These are phyloP conservation scores for Haemorhous mexicanus DNA, from an alignment of 2,113 vertebrate genomes.

Conservation along the genomic window DNA sequence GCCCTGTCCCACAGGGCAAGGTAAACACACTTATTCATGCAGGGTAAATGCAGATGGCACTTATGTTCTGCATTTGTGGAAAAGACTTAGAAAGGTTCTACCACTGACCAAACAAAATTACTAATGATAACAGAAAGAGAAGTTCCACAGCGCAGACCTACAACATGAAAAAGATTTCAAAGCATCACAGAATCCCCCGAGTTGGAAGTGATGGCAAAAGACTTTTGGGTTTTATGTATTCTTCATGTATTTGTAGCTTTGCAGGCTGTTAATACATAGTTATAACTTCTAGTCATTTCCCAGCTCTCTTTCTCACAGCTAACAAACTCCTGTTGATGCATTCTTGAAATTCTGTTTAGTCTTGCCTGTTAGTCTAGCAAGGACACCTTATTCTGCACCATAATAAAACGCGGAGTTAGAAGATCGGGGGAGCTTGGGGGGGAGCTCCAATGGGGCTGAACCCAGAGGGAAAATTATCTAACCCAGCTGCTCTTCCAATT, in stretches of 20 bases:
- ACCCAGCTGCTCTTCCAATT: not conserved
- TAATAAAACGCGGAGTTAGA: not conserved
- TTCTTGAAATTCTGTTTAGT: not conserved
- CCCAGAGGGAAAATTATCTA: not conserved
- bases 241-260: not conserved
- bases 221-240: not conserved
- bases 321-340: not conserved
- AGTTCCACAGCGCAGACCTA: not conserved
- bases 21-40: not conserved
- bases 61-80: not conserved
- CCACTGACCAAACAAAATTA: not conserved
- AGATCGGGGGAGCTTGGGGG: accelerated
- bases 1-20: not conserved
- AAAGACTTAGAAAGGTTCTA: not conserved
- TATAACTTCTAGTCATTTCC: not conserved
- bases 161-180: not conserved
- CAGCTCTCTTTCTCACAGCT: not conserved
- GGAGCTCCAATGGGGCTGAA: not conserved
- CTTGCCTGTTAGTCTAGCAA: not conserved
- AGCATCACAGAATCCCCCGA: not conserved
- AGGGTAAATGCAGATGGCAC: not conserved
- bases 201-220: not conserved
- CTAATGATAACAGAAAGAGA: not conserved
- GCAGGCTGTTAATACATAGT: not conserved
- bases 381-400: not conserved